Evolutionary conservation across 2,113 vertebrate genomes (phyloP), one percentile per base, ranked within the genome.

Genomic region (Collichthys lucidus): DNA sequence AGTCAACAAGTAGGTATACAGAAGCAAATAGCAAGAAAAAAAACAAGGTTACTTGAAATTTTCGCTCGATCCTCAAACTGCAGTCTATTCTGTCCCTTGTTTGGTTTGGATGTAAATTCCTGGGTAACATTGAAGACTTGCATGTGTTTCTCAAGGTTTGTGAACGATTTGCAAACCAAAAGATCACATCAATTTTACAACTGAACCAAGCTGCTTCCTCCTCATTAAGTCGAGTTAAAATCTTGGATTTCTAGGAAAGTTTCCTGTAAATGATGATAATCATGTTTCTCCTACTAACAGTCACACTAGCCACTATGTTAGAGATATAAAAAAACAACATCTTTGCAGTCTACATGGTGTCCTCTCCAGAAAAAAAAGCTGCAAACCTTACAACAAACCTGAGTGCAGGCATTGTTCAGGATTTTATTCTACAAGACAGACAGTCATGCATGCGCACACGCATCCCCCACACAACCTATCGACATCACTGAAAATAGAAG

Each of bases 391-490:
- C 20, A 31, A 69, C 47, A 61, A n/a, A 63, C 73, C 53, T 3
- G 2, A 64, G 69, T 44, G 63, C 31, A 66, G 22, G 57, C 19
- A 26, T 20, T 53, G 50, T 66, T n/a, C 31, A 24, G 52, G 67
- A 53, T 80, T 76, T 52, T 19, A 77, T 74, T 71, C n/a, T n/a
- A 72, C 67, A 64, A 52, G 20, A 74, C 31, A 56, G 5, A 40
- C 53, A 65, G 20, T 35, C 26, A 10, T 69, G 46, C 52, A 56
- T 26, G 20, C 0, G 5, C 46, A 55, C 20, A 44, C 20, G 35
- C 35, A 40, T 40, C 2, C 35, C 35, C 35, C 35, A 20, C 53
- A 26, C 40, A 44, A 15, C 29, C 53, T 19, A 50, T 73, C 35
- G 56, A 44, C 76, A 49, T 55, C 24, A 52, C 55, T 83, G 46